Evolutionary conservation across 2,888 invertebrate genomes (phyloP).

Genomic region (Yponomeuta malinellus): DNA sequence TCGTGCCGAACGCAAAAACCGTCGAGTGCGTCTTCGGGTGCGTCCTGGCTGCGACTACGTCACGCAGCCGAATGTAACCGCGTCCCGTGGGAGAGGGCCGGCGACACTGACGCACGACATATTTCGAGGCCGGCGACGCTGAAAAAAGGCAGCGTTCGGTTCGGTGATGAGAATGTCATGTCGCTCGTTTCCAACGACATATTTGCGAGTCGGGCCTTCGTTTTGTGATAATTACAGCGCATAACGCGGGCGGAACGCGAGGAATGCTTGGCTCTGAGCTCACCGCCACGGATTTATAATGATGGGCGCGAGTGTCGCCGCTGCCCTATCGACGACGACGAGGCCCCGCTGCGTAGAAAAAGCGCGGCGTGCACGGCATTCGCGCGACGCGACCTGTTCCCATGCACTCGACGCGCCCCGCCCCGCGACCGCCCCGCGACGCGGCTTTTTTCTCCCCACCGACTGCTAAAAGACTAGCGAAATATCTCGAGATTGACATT

Average conservation of each 20-base stretch:
- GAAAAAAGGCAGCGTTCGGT: slow-evolving; percentile 63
- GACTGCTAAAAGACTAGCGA: slow-evolving; percentile 62
- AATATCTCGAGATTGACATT: slow-evolving; percentile 73
- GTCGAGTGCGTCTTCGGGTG: slow-evolving; percentile 10
- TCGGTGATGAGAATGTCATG: slow-evolving; percentile 76
- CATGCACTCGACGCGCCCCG: slow-evolving; percentile 39
- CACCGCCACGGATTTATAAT: slow-evolving; percentile 70
- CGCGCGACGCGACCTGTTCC: slow-evolving; percentile 58
- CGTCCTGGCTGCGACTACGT: slow-evolving; percentile 25
- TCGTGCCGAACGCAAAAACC: slow-evolving; percentile 54
- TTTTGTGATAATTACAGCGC: slow-evolving; percentile 73
- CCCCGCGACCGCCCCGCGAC: slow-evolving; percentile 33
- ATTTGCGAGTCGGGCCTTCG: slow-evolving; percentile 69
- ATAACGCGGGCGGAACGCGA: slow-evolving; percentile 64
- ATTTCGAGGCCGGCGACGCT: slow-evolving; percentile 43
- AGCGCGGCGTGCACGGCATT: slow-evolving; percentile 52
- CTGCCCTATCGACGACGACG: slow-evolving; percentile 57
- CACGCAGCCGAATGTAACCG: slow-evolving; percentile 47
- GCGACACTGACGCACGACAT: slow-evolving; percentile 32
- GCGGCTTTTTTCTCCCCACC: slow-evolving; percentile 48
- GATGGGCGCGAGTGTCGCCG: slow-evolving; percentile 61
- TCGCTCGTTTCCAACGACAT: slow-evolving; percentile 72
- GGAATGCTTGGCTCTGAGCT: slow-evolving; percentile 68
- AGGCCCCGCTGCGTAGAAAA: slow-evolving; percentile 45
- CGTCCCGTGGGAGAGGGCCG: slow-evolving; percentile 58